These are phyloP conservation scores for Anolis sagrei DNA, from an alignment of 2,113 vertebrate genomes.

Conservation along the genomic window DNA sequence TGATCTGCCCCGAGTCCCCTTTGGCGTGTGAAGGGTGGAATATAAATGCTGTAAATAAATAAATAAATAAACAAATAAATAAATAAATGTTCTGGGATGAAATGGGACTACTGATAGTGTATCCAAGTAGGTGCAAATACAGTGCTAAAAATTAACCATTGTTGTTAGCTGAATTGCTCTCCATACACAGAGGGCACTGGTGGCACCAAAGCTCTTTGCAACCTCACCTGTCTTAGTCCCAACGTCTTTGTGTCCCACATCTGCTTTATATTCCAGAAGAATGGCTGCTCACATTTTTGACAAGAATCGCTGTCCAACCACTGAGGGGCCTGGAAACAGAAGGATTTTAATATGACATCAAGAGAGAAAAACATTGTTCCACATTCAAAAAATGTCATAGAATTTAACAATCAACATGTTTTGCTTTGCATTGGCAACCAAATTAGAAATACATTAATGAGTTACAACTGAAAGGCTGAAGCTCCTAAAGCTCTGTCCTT, in stretches of 20 bases:
- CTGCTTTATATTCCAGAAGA: slow-evolving; percentile 99
- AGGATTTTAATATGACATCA: background rate
- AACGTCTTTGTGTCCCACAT: slow-evolving; percentile 98
- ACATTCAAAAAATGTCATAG: background rate
- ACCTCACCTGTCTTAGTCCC: slow-evolving; percentile 91
- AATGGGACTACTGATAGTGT: background rate
- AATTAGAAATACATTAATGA: background rate
- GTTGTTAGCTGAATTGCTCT: background rate
- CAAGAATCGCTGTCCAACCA: slow-evolving; percentile 98
- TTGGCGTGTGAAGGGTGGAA: no score
- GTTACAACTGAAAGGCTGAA: background rate
- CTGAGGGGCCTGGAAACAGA: slow-evolving; percentile 86
- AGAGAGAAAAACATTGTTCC: background rate
- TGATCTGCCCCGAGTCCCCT: no score
- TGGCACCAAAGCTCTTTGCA: background rate
- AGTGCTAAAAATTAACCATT: background rate
- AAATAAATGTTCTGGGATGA: background rate
- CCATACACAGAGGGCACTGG: background rate
- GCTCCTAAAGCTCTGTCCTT: background rate
- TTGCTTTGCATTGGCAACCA: background rate
- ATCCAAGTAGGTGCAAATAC: background rate
- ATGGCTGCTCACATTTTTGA: slow-evolving; percentile 96
- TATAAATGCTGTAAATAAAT: no score
- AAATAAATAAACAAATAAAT: no score
- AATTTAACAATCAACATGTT: background rate